Conservation (phyloP, 2,113 vertebrate genomes). For the Tamias sibiricus region DNA sequence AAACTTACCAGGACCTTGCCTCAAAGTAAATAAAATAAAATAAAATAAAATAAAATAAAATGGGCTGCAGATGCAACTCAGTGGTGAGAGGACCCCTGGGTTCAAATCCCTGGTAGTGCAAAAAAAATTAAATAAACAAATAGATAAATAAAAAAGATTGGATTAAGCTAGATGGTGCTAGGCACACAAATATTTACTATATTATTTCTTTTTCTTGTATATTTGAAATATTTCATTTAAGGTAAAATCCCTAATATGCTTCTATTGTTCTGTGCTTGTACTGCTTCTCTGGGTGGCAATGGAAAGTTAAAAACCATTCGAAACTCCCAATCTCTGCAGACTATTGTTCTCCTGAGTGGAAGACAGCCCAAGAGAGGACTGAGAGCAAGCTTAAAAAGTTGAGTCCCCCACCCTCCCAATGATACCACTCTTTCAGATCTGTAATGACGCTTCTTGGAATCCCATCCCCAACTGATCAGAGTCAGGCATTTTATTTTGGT, state of each 20-base stretch:
- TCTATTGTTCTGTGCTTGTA: background rate
- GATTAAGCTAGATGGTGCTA: background rate
- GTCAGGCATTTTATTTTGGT: background rate
- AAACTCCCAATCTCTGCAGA: background rate
- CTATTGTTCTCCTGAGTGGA: background rate
- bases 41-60: no score
- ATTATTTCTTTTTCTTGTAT: background rate
- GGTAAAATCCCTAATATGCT: background rate
- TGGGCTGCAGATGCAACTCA: no score
- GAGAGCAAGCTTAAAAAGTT: conserved; percentile 27
- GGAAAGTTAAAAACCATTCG: conserved; percentile 16
- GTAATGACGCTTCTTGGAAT: conserved; percentile 6
- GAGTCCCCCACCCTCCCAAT: background rate
- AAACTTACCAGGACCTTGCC: no score
- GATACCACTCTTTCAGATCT: background rate
- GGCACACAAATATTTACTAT: background rate
- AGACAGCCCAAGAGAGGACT: background rate
- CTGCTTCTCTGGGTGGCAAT: background rate
- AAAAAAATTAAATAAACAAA: no score
- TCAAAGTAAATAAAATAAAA: no score
- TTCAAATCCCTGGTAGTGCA: no score
- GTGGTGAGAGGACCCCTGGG: no score
- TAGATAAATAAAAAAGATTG: no score
- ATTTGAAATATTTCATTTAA: conserved; percentile 51
- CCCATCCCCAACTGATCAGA: background rate